Base-by-base conservation (phyloP, 2,113 vertebrate species). In the Scolopax mira region DNA sequence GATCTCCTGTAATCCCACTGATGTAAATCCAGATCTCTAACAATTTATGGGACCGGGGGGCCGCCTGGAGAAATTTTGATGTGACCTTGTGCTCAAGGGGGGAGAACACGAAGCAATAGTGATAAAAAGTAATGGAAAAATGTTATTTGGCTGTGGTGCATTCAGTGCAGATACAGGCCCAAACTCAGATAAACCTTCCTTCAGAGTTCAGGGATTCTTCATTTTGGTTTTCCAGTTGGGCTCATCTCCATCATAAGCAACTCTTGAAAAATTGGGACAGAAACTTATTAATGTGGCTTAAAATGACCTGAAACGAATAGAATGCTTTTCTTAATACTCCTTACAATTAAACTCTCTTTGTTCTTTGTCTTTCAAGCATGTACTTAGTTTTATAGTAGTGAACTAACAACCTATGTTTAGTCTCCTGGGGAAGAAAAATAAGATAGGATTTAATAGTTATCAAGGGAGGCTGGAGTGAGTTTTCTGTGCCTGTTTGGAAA, bases 1-100 rank as follows among this genome's bases (percentile, higher is more conserved):
- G 93, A 94, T 97, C 94, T 97, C 37, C 13, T 93, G 78, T 98
- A 97, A 98, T 98, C 97, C 93, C 88, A 77, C 85, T 79, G 93
- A 97, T 97, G 62, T 66, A 92, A 96, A 42, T 66, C 92, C 90
- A 95, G 92, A 93, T 90, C 71, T 24, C 75, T 89, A 92, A 86
- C 74, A 94, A 93, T 93, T 90, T 30, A 81, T 96, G 90, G 75
- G 73, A 75, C 88, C 7, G 30, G 58, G 84, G 84, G 54, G 42
- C 85, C 0, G 10, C 81, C 83, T 84, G 96, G 87, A 93, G 70
- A 39, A 89, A 62, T 82, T 94, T 6, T 37, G 41, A 46, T 85
- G 69, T 44, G 71, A 96, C 95, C 73, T 93, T 94, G 75, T 96
- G 88, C 57, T 95, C 35, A 41, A 19, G 85, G 81, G 41, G 87